phyloP scores from a whole-genome alignment of 2,113 vertebrate species.

The Hucho hucho region DNA sequence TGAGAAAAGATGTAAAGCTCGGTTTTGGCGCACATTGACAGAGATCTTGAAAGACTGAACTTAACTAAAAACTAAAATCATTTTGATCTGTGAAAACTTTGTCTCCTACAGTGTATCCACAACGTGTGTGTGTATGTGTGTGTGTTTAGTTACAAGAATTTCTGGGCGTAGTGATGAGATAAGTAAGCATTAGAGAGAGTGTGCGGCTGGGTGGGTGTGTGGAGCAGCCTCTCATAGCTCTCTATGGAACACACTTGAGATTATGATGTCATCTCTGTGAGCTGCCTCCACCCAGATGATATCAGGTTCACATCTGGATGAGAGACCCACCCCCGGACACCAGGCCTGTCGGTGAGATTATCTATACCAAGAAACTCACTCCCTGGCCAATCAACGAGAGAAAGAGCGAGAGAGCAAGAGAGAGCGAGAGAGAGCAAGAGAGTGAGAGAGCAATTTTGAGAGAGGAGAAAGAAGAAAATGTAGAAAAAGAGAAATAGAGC shows the following conservation, averaged over 20 bases:
- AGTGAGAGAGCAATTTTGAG: too few species aligned
- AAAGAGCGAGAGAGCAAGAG: not conserved
- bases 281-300: conserved; percentile 46
- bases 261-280: conserved; percentile 34
- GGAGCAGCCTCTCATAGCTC: not conserved
- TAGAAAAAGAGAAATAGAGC: not conserved
- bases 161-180: not conserved
- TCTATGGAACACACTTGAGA: conserved; percentile 13
- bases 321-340: conserved; percentile 60
- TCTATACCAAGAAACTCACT: conserved; percentile 82
- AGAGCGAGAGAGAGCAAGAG: too few species aligned
- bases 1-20: not conserved
- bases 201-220: not conserved
- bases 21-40: not conserved
- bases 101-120: too few species aligned
- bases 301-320: conserved; percentile 33
- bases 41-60: not conserved
- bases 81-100: not conserved
- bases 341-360: conserved; percentile 81
- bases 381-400: not conserved
- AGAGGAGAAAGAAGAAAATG: not conserved
- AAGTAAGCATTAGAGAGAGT: not conserved
- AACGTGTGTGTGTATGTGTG: not conserved
- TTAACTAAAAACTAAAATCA: not conserved
- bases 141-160: not conserved